Evolutionary conservation across 2,888 invertebrate genomes (phyloP).

Genomic region (Sphecodes monilicornis): DNA sequence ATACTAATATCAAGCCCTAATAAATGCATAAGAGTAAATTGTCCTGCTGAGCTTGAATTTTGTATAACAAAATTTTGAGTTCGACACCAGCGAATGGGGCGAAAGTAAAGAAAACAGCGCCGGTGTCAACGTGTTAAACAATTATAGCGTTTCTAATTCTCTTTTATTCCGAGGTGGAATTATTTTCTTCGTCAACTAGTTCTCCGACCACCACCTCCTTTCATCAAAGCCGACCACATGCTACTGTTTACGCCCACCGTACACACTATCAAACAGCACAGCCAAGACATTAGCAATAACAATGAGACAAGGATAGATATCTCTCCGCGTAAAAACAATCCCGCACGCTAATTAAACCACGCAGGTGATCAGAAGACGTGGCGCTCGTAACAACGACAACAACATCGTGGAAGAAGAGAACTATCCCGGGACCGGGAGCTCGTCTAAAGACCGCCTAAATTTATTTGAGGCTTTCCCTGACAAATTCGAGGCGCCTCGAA

Average conservation of each 20-base stretch:
- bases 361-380: background rate
- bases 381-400: background rate
- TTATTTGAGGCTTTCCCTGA: slow-evolving; percentile 58
- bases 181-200: background rate
- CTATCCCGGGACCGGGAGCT: background rate
- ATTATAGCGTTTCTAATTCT: background rate
- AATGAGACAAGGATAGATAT: background rate
- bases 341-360: background rate
- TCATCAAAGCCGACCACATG: background rate
- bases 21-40: too few species aligned
- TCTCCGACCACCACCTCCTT: background rate
- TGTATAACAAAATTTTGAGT: too few species aligned
- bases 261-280: background rate
- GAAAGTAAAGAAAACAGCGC: too few species aligned
- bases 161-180: background rate
- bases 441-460: slow-evolving; percentile 28
- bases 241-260: background rate
- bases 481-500: slow-evolving; percentile 56
- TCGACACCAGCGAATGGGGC: too few species aligned
- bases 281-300: slow-evolving; percentile 1
- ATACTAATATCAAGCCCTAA: too few species aligned
- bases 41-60: too few species aligned
- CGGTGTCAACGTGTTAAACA: too few species aligned
- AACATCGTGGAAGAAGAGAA: background rate
- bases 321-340: background rate